phyloP scores from a whole-genome alignment of 2,888 invertebrate genomes.

The Hylaea fasciaria region DNA sequence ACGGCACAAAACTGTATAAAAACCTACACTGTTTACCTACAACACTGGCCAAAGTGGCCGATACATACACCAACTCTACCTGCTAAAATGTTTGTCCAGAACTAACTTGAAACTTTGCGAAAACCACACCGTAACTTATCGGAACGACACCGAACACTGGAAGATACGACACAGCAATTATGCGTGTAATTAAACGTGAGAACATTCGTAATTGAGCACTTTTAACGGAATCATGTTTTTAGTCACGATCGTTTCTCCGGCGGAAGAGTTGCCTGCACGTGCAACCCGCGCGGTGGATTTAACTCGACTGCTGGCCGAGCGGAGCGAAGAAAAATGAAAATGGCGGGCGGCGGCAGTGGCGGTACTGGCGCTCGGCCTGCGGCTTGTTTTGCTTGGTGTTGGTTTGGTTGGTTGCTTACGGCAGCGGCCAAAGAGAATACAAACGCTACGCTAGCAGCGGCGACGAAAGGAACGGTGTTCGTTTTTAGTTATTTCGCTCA shows the following conservation, averaged over 20 bases:
- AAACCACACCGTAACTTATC: constrained; percentile 35
- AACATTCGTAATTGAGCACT: constrained; percentile 47
- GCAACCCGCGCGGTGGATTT: constrained; percentile 49
- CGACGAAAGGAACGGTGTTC: no score
- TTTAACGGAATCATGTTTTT: constrained; percentile 57
- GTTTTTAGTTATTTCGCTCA: no score
- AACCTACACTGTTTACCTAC: constrained; percentile 29
- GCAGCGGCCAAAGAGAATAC: no score
- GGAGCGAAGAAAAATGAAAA: no score
- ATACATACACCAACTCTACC: no score
- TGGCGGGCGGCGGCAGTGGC: constrained; percentile 24
- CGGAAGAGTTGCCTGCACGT: constrained; percentile 51
- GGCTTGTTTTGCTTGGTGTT: no score
- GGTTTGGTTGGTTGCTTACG: no score
- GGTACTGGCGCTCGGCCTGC: neutral
- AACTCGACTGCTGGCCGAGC: constrained; percentile 68
- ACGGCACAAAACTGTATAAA: constrained; percentile 52
- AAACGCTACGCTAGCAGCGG: no score
- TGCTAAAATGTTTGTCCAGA: constrained; percentile 34
- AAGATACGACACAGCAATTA: constrained; percentile 40
- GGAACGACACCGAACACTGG: constrained; percentile 30
- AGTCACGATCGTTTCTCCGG: constrained; percentile 59
- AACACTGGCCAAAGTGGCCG: constrained; percentile 39
- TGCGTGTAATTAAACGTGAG: constrained; percentile 44
- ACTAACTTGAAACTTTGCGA: constrained; percentile 48